Percentiles rank a stretch among this genome's conserved stretches.
phyloP scores from a whole-genome alignment of 1,140 invertebrate genomes.

The Coenobita brevimanus region DNA sequence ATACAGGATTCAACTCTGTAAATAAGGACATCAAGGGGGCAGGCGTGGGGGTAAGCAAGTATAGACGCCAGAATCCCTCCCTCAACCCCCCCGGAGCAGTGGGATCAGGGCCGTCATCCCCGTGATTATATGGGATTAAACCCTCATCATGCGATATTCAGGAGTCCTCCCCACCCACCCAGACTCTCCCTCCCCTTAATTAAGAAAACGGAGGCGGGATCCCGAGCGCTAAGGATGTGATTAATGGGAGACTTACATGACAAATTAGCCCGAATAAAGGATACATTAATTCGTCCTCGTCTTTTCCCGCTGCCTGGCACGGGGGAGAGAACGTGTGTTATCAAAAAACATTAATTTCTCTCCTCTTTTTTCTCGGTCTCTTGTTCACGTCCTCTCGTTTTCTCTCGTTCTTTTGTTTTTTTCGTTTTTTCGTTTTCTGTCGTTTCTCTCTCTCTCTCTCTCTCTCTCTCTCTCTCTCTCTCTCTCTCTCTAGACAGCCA shows the following conservation, averaged over 20 bases:
- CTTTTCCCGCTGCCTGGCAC: conserved; percentile 35
- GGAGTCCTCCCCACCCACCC: conserved; percentile 38
- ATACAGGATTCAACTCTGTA: too few relatives aligned
- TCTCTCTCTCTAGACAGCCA: conserved; percentile 15
- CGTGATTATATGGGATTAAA: conserved; percentile 61
- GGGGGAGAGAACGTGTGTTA: conserved; percentile 32
- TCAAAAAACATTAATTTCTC: conserved; percentile 61
- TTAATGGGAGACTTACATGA: conserved; percentile 63
- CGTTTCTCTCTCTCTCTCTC: background rate
- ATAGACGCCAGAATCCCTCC: conserved; percentile 30
- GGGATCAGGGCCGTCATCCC: conserved; percentile 37
- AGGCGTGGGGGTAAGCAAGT: background rate
- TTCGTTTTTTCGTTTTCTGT: background rate
- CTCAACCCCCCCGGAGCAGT: conserved; percentile 25
- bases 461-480: background rate
- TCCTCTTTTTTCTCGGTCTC: background rate
- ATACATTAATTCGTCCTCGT: conserved; percentile 63
- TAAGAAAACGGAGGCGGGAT: conserved; percentile 64
- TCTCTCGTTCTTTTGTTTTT: background rate
- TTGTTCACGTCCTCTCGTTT: background rate
- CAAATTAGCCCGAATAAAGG: conserved; percentile 66
- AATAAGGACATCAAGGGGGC: too few relatives aligned
- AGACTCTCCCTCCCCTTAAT: conserved; percentile 60
- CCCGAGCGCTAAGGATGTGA: conserved; percentile 56
- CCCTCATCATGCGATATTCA: conserved; percentile 65